Evolutionary conservation across 2,797 vertebrate species (phyloP).

Genomic region (Gila robusta): DNA sequence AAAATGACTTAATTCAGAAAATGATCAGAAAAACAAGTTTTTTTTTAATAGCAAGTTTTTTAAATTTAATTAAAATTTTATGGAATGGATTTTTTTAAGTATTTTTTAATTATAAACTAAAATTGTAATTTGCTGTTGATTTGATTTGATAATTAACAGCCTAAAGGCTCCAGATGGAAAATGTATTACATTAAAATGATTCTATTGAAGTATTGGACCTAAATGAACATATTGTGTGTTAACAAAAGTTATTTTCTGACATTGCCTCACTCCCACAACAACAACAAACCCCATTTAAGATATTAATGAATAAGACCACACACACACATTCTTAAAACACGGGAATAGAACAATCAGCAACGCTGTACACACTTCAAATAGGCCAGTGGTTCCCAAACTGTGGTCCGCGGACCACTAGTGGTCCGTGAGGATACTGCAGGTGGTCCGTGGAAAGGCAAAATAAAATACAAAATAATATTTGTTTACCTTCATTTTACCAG

Average conservation of each 20-base stretch:
- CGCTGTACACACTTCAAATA: background rate
- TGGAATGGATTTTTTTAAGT: background rate
- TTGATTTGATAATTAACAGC: background rate
- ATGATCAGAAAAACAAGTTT: background rate
- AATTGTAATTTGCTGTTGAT: background rate
- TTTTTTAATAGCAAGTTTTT: background rate
- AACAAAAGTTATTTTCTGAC: background rate
- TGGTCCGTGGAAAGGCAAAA: too few relatives aligned
- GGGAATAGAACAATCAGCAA: conserved; percentile 46
- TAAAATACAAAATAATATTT: too few relatives aligned
- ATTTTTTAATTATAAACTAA: background rate
- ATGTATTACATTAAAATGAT: background rate
- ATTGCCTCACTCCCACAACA: background rate
- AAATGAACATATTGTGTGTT: background rate
- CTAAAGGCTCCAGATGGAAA: background rate
- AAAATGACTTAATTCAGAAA: background rate
- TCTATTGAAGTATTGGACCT: too few relatives aligned
- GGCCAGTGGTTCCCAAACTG: too few relatives aligned
- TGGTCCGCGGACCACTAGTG: too few relatives aligned
- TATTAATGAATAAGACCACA: conserved; percentile 44
- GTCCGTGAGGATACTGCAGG: too few relatives aligned
- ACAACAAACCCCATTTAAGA: background rate
- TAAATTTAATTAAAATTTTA: background rate
- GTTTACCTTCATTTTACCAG: too few relatives aligned
- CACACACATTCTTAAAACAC: background rate